Percentiles rank a stretch among this genome's conserved stretches.
Conservation (phyloP, 2,797 vertebrate genomes). For the Phyllotis vaccarum region DNA sequence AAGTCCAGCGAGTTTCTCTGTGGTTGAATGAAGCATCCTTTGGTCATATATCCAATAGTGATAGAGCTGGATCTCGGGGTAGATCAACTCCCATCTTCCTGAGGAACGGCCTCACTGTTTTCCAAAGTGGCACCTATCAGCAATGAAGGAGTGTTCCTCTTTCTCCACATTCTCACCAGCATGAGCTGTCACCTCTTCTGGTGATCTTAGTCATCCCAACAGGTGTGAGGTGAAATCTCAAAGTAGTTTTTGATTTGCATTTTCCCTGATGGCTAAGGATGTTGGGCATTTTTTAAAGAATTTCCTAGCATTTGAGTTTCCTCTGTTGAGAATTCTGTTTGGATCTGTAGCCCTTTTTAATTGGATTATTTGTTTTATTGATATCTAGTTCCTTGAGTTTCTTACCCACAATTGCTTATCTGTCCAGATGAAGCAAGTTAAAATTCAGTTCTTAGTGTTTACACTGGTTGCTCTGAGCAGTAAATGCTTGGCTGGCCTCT, state of each 20-base stretch:
- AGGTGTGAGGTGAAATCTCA: background rate
- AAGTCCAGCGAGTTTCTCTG: background rate
- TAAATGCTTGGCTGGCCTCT: background rate
- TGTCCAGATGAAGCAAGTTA: background rate
- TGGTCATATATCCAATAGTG: background rate
- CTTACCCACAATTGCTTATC: background rate
- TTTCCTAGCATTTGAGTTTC: background rate
- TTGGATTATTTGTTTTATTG: background rate
- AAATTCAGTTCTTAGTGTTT: background rate
- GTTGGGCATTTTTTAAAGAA: background rate
- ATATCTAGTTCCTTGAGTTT: too few species aligned
- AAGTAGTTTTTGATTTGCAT: background rate
- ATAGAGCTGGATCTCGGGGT: background rate
- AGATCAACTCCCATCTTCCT: background rate
- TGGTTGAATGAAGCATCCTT: background rate
- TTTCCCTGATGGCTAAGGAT: background rate
- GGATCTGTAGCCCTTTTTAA: background rate
- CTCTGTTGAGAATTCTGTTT: background rate
- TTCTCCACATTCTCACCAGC: background rate
- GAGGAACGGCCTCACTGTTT: too few species aligned
- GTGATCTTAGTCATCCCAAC: background rate
- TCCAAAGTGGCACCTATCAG: background rate
- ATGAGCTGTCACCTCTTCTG: background rate
- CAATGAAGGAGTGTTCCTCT: background rate
- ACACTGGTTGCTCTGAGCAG: rapidly evolving